phyloP scores from a whole-genome alignment of 2,113 vertebrate genomes.

The Chionis minor region DNA sequence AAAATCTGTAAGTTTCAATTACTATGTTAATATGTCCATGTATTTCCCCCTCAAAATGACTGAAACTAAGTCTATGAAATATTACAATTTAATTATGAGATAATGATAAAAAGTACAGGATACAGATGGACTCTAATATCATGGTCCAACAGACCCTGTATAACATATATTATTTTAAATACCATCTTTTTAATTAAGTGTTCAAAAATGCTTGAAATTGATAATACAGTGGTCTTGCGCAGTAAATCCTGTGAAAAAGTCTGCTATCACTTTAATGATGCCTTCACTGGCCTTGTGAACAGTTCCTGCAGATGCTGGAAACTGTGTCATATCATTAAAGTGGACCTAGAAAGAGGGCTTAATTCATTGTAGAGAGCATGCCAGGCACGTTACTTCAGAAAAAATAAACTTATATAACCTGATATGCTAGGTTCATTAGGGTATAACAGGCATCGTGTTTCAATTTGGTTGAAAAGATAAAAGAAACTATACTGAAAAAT shows the following conservation, averaged over 20 bases:
- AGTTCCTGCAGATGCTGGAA: not conserved
- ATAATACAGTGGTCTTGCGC: not conserved
- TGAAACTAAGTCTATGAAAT: not conserved
- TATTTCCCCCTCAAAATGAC: not conserved
- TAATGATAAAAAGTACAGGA: not conserved
- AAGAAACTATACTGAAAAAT: not conserved
- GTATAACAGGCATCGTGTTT: not conserved
- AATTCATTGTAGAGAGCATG: not conserved
- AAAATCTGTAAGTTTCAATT: not conserved
- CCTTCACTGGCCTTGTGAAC: not conserved
- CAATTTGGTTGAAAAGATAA: not conserved
- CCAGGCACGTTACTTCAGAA: not conserved
- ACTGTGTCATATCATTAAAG: not conserved
- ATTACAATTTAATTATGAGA: not conserved
- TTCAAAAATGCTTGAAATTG: not conserved
- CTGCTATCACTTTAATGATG: not conserved
- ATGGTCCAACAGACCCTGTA: not conserved
- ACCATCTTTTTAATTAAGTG: not conserved
- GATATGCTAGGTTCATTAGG: not conserved
- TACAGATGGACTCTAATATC: not conserved
- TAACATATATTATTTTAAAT: not conserved
- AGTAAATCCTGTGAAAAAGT: not conserved
- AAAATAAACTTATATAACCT: not conserved
- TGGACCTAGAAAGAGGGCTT: not conserved
- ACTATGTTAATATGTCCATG: not conserved